phyloP scores from a whole-genome alignment of 2,888 invertebrate species.

The Boloria euphrosyne region DNA sequence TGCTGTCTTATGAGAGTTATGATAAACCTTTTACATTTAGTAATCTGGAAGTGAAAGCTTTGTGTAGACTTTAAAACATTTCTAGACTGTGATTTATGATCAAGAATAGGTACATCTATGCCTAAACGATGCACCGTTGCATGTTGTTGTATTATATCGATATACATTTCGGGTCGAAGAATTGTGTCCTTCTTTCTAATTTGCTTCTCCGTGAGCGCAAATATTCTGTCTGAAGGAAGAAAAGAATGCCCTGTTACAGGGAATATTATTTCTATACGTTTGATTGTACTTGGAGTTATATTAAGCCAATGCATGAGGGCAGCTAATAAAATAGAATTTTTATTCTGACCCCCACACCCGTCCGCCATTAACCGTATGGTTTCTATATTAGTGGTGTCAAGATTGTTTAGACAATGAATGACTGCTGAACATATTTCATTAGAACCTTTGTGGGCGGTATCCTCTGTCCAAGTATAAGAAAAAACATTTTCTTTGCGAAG shows the following conservation, averaged over 20 bases:
- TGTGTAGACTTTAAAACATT: slow-evolving; percentile 11
- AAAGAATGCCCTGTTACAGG: background rate
- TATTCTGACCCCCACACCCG: too few species aligned
- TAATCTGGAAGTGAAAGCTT: slow-evolving; percentile 6
- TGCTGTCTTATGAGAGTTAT: background rate
- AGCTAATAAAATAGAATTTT: too few species aligned
- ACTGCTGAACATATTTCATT: slow-evolving; percentile 7
- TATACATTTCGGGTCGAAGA: background rate
- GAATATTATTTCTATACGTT: background rate
- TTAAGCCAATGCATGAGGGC: too few species aligned
- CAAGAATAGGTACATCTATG: slow-evolving; percentile 4
- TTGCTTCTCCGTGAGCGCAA: slow-evolving; percentile 1
- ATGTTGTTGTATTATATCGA: slow-evolving; percentile 5
- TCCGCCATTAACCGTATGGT: background rate
- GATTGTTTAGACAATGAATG: slow-evolving; percentile 2
- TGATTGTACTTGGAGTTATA: background rate
- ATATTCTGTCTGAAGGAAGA: background rate
- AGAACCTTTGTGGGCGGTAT: slow-evolving; percentile 8
- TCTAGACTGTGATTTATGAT: slow-evolving; percentile 3
- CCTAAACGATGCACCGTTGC: slow-evolving; percentile 7
- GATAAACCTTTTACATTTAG: slow-evolving; percentile 7
- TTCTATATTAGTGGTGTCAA: slow-evolving; percentile 1
- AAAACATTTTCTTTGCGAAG: slow-evolving; percentile 16
- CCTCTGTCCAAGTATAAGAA: slow-evolving; percentile 19
- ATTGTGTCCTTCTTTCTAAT: slow-evolving; percentile 7